Conservation (phyloP, 1,140 invertebrate species). For the Drosophila micromelanica region DNA sequence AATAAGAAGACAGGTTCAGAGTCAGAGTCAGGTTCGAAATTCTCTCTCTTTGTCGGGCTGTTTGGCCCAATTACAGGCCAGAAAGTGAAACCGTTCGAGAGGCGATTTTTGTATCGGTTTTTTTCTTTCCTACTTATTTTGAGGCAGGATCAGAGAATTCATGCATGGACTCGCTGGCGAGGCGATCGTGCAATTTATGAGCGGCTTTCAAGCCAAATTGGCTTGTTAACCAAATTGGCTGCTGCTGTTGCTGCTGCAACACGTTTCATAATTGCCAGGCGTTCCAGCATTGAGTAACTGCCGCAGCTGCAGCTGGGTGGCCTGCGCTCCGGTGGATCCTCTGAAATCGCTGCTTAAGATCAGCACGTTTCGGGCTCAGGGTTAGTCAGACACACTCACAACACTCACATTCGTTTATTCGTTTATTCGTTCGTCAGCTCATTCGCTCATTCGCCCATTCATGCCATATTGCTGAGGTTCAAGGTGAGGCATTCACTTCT, state of each 20-base stretch:
- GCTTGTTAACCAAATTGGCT: conserved; percentile 77
- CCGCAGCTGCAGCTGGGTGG: conserved; percentile 56
- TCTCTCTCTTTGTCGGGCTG: conserved; percentile 33
- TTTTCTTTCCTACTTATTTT: neutral
- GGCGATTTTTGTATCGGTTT: conserved; percentile 21
- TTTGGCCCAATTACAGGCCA: conserved; percentile 74
- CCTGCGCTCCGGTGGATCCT: conserved; percentile 6
- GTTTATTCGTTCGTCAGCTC: neutral
- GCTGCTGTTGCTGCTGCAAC: conserved; percentile 50
- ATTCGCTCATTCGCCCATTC: neutral
- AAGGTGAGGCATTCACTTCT: conserved; percentile 65
- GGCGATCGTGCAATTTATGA: conserved; percentile 44
- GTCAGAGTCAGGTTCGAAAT: conserved; percentile 34
- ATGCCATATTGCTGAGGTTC: conserved; percentile 47
- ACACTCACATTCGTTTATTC: neutral
- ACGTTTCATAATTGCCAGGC: conserved; percentile 51
- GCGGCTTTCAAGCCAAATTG: conserved; percentile 57
- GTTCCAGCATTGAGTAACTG: conserved; percentile 55
- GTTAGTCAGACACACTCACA: conserved; percentile 49
- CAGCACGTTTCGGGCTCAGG: conserved; percentile 46
- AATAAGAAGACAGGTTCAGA: conserved; percentile 8
- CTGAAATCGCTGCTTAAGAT: conserved; percentile 44
- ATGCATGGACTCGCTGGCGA: too few relatives aligned
- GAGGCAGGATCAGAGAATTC: conserved; percentile 10
- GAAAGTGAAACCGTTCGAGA: conserved; percentile 70